phyloP scores from a whole-genome alignment of 2,888 invertebrate genomes.

The Aleiodes leptofemur region DNA sequence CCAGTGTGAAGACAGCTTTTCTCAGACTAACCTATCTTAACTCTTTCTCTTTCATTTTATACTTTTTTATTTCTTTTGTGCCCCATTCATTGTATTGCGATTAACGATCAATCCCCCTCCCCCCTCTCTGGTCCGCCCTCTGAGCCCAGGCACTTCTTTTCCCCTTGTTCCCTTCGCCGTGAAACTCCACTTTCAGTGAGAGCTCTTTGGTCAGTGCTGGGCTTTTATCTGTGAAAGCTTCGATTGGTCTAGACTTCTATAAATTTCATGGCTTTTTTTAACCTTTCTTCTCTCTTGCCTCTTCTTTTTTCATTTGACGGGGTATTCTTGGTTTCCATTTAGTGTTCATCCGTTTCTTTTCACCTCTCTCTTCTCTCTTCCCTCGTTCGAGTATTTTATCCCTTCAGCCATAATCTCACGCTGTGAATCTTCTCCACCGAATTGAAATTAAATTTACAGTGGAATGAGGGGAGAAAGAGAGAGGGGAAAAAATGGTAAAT shows the following conservation, averaged over 20 bases:
- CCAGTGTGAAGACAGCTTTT: background rate
- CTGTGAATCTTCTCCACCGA: too few species aligned
- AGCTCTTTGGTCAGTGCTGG: conserved; percentile 51
- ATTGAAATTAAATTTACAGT: conserved; percentile 6
- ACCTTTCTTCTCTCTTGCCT: background rate
- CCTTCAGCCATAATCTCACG: too few species aligned
- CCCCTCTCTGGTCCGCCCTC: too few species aligned
- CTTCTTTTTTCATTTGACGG: too few species aligned
- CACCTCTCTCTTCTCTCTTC: background rate
- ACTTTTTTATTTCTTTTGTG: background rate
- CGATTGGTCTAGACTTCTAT: conserved; percentile 52
- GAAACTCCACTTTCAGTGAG: conserved; percentile 51
- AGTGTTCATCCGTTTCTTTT: background rate
- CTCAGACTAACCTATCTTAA: conserved; percentile 17
- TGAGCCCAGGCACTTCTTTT: too few species aligned
- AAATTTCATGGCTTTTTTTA: conserved; percentile 29
- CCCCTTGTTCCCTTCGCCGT: conserved; percentile 22
- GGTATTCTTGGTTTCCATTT: too few species aligned
- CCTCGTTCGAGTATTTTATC: too few species aligned
- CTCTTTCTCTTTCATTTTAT: conserved; percentile 5
- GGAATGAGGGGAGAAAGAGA: background rate
- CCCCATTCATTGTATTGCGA: conserved; percentile 52
- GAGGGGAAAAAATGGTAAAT: conserved; percentile 11
- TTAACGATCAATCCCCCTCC: conserved; percentile 48
- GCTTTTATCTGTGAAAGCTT: conserved; percentile 57